Conservation (phyloP, 2,888 invertebrate genomes). For the Drosophila borealis region DNA sequence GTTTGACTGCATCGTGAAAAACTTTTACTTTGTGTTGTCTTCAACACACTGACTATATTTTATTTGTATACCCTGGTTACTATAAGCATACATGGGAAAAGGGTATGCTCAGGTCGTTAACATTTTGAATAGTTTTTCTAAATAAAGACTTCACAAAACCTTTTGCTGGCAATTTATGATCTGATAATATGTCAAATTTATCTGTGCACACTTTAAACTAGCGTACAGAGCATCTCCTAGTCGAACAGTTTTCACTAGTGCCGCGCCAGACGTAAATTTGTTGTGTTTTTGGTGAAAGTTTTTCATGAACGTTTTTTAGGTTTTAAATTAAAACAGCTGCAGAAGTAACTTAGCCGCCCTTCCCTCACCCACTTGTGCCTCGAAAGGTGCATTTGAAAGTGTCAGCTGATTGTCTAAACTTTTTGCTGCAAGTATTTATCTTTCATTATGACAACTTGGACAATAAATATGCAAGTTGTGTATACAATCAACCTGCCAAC, state of each 20-base stretch:
- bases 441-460: constrained; percentile 66
- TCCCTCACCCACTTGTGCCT: constrained; percentile 1
- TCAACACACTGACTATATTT: constrained; percentile 30
- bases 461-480: constrained; percentile 65
- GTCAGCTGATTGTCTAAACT: constrained; percentile 52
- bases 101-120: too few species aligned
- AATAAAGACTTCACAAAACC: too few species aligned
- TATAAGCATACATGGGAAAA: too few species aligned
- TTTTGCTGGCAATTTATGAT: too few species aligned
- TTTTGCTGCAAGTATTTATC: constrained; percentile 66
- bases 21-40: constrained; percentile 73
- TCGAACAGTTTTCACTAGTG: neutral
- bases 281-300: constrained; percentile 67
- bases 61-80: constrained; percentile 15
- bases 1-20: constrained; percentile 60
- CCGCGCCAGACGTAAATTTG: constrained; percentile 1
- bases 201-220: neutral
- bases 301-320: constrained; percentile 44
- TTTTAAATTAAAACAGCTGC: constrained; percentile 51
- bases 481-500: constrained; percentile 73
- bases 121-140: too few species aligned
- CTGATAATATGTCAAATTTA: too few species aligned
- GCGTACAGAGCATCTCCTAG: neutral
- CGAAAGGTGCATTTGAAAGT: constrained; percentile 32
- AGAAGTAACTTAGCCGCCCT: constrained; percentile 5